Percentiles rank a stretch among this genome's conserved stretches.
phyloP scores from a whole-genome alignment of 1,140 invertebrate species.

The Cherax destructor region DNA sequence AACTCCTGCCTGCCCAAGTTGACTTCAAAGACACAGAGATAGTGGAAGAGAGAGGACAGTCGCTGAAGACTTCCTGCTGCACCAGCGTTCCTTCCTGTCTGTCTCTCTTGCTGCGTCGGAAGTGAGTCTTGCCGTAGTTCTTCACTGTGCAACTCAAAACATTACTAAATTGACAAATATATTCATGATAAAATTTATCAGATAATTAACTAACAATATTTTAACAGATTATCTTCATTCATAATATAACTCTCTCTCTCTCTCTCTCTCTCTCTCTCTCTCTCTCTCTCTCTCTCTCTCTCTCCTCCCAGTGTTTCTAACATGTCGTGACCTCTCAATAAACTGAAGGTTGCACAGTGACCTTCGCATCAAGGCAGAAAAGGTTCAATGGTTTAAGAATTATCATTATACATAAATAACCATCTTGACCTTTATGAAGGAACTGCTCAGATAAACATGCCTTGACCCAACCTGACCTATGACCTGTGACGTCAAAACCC shows the following conservation, averaged over 20 bases:
- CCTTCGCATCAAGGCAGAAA: no score
- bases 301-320: no score
- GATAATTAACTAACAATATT: neutral
- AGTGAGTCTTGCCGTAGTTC: conserved; percentile 30
- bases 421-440: no score
- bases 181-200: no score
- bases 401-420: no score
- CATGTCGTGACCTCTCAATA: no score
- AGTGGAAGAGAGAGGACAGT: conserved; percentile 45
- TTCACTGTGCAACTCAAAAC: conserved; percentile 13
- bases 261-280: neutral
- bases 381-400: no score
- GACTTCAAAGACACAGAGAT: conserved; percentile 14
- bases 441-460: no score
- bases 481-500: no score
- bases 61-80: neutral
- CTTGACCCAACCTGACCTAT: no score
- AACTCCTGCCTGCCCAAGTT: neutral
- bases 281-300: neutral
- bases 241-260: no score
- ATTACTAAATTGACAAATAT: neutral
- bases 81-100: neutral
- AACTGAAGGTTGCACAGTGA: no score
- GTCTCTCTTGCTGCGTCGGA: neutral
- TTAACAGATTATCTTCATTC: neutral